These are phyloP conservation scores for Pedionomus torquatus DNA, from an alignment of 2,113 vertebrate genomes.

Conservation along the genomic window DNA sequence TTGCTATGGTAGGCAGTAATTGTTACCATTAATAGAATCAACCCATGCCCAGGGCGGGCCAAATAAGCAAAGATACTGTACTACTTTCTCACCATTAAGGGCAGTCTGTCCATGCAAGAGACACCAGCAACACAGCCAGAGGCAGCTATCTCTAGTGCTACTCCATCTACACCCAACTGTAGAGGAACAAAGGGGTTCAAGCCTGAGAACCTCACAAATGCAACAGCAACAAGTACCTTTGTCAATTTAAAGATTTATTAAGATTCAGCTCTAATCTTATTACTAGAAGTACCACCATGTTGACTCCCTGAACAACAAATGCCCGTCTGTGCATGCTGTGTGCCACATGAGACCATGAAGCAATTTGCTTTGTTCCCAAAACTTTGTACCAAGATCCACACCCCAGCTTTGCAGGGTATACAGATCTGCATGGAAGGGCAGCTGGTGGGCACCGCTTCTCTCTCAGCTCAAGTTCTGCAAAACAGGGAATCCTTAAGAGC, in stretches of 20 bases:
- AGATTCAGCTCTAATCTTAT: neutral
- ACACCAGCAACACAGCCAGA: neutral
- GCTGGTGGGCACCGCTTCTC: neutral
- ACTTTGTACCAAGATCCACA: neutral
- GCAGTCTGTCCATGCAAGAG: neutral
- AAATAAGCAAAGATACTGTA: neutral
- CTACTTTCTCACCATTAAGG: neutral
- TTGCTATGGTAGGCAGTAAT: neutral
- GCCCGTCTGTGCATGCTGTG: neutral
- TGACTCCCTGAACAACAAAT: neutral
- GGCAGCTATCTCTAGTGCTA: neutral
- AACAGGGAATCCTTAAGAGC: neutral
- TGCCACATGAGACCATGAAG: neutral
- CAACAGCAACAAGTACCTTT: neutral
- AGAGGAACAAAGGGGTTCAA: neutral
- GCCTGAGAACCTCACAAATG: neutral
- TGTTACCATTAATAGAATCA: constrained; percentile 54
- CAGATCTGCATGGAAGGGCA: fast-evolving
- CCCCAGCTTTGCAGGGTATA: fast-evolving
- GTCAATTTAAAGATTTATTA: neutral
- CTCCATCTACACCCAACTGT: neutral
- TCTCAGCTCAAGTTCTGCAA: neutral
- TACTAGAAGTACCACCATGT: neutral
- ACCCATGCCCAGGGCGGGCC: neutral
- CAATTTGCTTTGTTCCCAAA: neutral